Percentiles rank a stretch among this genome's conserved stretches.
These are phyloP conservation scores for Tachystola acroxantha DNA, from an alignment of 2,888 invertebrate species.

Conservation along the genomic window DNA sequence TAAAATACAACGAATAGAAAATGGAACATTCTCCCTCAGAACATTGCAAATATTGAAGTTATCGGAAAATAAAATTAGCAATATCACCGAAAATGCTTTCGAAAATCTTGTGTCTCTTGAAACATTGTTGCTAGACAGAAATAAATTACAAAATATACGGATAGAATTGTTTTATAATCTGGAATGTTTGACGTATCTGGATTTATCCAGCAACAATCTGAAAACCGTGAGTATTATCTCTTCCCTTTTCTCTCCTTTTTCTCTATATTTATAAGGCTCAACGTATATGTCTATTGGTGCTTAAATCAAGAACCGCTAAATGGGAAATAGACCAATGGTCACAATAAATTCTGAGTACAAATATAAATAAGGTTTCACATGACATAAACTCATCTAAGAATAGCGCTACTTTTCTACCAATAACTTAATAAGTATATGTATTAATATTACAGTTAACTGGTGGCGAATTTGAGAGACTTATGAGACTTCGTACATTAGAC, in stretches of 20 bases:
- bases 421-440: too few species aligned
- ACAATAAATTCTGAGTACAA: too few species aligned
- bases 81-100: slow-evolving; percentile 77
- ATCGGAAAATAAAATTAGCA: slow-evolving; percentile 82
- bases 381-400: too few species aligned
- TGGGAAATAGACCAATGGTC: neutral
- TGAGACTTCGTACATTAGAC: slow-evolving; percentile 80
- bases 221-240: slow-evolving; percentile 58
- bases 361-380: too few species aligned
- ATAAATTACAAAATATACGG: slow-evolving; percentile 70
- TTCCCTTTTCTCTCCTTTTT: too few species aligned
- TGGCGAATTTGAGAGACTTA: slow-evolving; percentile 74
- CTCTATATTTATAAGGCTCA: too few species aligned
- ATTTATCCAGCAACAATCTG: slow-evolving; percentile 76
- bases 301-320: neutral
- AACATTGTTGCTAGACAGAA: slow-evolving; percentile 74
- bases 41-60: slow-evolving; percentile 81
- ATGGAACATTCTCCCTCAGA: slow-evolving; percentile 76
- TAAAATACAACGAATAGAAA: slow-evolving; percentile 78
- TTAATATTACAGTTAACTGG: slow-evolving; percentile 66
- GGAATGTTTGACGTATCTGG: slow-evolving; percentile 68
- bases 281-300: too few species aligned
- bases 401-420: too few species aligned
- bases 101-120: slow-evolving; percentile 70
- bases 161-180: slow-evolving; percentile 66